Conservation (phyloP, 2,888 invertebrate species). For the Molorchus minor region DNA sequence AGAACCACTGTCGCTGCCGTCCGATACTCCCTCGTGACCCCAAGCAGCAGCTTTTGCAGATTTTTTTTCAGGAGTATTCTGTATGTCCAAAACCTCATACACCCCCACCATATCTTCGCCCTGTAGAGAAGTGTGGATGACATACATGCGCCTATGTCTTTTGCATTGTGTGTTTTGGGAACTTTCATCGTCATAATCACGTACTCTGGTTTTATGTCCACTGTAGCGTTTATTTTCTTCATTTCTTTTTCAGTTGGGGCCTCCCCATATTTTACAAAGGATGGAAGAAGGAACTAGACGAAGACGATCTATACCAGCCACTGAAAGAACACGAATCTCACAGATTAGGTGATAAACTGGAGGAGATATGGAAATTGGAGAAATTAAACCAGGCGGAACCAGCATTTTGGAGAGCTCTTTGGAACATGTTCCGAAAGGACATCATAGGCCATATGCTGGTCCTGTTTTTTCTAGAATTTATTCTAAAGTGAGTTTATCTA, state of each 20-base stretch:
- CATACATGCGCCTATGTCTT: too few species aligned
- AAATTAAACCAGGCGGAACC: conserved; percentile 46
- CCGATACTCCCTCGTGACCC: too few species aligned
- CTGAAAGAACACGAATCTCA: conserved; percentile 63
- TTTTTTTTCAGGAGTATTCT: too few species aligned
- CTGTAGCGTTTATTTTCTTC: too few species aligned
- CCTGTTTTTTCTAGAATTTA: conserved; percentile 49
- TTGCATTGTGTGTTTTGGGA: too few species aligned
- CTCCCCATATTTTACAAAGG: conserved; percentile 65
- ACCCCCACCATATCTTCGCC: too few species aligned
- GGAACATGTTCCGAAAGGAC: conserved; percentile 51
- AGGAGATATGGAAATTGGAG: conserved; percentile 55
- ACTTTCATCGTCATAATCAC: neutral
- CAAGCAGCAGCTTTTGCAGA: too few species aligned
- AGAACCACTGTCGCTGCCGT: too few species aligned
- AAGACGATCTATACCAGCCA: conserved; percentile 64
- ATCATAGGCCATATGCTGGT: conserved; percentile 48
- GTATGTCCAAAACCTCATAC: too few species aligned
- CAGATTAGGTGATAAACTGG: conserved; percentile 61
- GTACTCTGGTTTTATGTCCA: too few species aligned
- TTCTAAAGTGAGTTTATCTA: conserved; percentile 51
- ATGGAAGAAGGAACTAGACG: conserved; percentile 62
- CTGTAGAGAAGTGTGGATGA: too few species aligned
- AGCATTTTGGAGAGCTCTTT: conserved; percentile 50
- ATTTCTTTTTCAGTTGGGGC: conserved; percentile 66